Percentiles rank a stretch among this genome's conserved stretches.
Conservation (phyloP, 1,140 invertebrate species). For the Neotoxoptera formosana region DNA sequence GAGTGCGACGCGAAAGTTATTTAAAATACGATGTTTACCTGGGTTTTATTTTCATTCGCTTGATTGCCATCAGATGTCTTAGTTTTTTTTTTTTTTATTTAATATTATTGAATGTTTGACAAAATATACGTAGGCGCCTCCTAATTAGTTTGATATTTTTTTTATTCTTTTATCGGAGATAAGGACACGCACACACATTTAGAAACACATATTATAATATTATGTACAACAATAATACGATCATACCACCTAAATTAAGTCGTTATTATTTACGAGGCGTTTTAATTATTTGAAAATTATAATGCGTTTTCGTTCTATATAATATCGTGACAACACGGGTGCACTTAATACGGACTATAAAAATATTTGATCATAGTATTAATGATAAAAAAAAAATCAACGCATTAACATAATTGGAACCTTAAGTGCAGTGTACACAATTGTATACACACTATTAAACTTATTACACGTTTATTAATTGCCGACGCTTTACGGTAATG, state of each 20-base stretch:
- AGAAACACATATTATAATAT: not conserved
- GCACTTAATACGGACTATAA: not conserved
- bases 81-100: not conserved
- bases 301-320: not conserved
- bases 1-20: not conserved
- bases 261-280: not conserved
- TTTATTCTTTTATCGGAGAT: not conserved
- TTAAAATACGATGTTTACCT: not conserved
- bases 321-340: not conserved
- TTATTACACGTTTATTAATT: not conserved
- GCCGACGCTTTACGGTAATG: not conserved
- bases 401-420: slow-evolving; percentile 36
- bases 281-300: slow-evolving; percentile 20
- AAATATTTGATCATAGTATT: not conserved
- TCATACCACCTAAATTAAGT: not conserved
- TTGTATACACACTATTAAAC: not conserved
- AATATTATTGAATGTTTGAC: not conserved
- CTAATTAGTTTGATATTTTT: not conserved
- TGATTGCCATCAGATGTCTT: not conserved
- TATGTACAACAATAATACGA: not conserved
- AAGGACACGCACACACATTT: not conserved
- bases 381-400: slow-evolving; percentile 12
- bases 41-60: not conserved
- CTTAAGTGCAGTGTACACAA: not conserved
- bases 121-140: not conserved